These are phyloP conservation scores for Panthera leo DNA, from an alignment of 2,113 vertebrate genomes.

Conservation along the genomic window DNA sequence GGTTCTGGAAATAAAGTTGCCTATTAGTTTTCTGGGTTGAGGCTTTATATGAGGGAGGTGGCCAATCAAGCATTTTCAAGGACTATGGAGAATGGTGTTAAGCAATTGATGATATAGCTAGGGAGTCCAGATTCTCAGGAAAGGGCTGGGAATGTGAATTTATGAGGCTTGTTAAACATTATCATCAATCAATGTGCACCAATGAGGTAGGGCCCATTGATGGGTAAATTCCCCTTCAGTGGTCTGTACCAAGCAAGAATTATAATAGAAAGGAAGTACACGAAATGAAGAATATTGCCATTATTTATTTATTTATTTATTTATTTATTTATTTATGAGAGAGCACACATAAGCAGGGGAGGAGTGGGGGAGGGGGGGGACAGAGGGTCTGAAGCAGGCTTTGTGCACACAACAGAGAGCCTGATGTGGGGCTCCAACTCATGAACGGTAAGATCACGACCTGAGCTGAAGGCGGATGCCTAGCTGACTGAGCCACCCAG, in stretches of 20 bases:
- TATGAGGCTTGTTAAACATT: neutral
- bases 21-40: neutral
- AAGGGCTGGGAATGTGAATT: neutral
- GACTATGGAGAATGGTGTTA: neutral
- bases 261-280: conserved; percentile 12
- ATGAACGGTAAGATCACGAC: neutral
- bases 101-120: neutral
- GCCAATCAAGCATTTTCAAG: neutral
- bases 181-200: neutral
- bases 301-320: neutral
- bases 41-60: neutral
- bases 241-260: neutral
- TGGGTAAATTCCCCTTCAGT: neutral
- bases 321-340: neutral
- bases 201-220: neutral
- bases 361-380: neutral
- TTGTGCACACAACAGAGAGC: neutral
- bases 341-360: neutral
- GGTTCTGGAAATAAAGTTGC: neutral
- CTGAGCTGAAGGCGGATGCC: neutral
- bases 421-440: neutral
- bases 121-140: neutral
- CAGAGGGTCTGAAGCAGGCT: neutral
- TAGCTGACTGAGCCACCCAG: neutral
- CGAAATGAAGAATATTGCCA: neutral